A percentile compares a stretch with the other conserved stretches of the same genome.
Conservation (phyloP, 2,797 vertebrate species). For the Pteronotus mesoamericanus region DNA sequence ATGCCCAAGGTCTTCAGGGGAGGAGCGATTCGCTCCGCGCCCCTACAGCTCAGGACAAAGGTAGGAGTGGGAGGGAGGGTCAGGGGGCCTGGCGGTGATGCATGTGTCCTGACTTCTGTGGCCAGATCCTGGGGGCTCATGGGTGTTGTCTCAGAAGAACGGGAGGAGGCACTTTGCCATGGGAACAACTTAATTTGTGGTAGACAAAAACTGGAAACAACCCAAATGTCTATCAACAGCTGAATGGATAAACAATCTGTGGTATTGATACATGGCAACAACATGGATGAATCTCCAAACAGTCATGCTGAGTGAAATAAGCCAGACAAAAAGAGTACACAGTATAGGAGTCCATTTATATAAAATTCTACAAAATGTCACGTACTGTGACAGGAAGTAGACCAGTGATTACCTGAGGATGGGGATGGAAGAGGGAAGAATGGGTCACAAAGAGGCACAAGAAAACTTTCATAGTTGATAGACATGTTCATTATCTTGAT, state of each 20-base stretch:
- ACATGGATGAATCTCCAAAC: not conserved
- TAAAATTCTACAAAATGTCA: not conserved
- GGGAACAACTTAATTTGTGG: not conserved
- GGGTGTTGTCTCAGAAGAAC: not conserved
- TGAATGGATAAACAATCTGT: not conserved
- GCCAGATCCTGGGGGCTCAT: not conserved
- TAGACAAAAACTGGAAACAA: not conserved
- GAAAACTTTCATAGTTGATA: not conserved
- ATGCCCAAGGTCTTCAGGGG: not conserved
- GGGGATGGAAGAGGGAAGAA: not conserved
- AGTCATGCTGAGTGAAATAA: not conserved
- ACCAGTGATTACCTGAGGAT: not conserved
- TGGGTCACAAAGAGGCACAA: not conserved
- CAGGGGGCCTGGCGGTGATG: not conserved
- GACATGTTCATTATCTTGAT: not conserved
- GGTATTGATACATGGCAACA: not conserved
- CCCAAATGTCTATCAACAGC: not conserved
- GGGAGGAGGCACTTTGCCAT: not conserved
- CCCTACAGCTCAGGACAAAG: not conserved
- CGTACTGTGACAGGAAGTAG: not conserved
- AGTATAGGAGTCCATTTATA: not conserved
- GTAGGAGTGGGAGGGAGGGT: not conserved
- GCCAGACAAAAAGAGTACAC: not conserved
- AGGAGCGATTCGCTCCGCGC: not conserved
- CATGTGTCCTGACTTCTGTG: not conserved